phyloP scores from a whole-genome alignment of 2,113 vertebrate species.

The Zootoca vivipara region DNA sequence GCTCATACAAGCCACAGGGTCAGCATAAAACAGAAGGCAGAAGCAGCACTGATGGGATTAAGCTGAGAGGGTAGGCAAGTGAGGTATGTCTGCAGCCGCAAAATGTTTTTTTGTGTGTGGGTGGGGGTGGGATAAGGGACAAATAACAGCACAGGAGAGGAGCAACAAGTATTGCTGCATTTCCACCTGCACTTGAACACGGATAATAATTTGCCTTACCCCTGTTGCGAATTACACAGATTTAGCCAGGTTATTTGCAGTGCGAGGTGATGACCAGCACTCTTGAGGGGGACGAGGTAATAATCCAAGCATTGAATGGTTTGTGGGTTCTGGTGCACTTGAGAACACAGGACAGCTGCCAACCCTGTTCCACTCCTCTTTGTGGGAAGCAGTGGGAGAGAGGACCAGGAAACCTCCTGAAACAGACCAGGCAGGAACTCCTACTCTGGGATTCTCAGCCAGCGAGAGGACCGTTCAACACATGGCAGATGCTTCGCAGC shows the following conservation, averaged over 20 bases:
- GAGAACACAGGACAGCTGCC: background rate
- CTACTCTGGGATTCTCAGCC: background rate
- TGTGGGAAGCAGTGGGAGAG: background rate
- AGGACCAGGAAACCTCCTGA: background rate
- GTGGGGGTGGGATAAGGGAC: background rate
- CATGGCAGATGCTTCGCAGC: too few species aligned
- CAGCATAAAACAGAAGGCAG: background rate
- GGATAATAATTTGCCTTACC: background rate
- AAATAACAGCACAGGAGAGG: fast-evolving
- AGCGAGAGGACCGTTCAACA: background rate
- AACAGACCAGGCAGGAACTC: background rate
- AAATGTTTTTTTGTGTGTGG: too few species aligned
- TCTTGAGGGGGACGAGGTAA: background rate
- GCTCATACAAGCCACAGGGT: background rate
- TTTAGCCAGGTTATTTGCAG: background rate
- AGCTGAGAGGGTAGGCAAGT: background rate
- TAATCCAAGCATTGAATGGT: background rate
- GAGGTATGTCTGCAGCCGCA: background rate
- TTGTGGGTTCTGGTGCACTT: background rate
- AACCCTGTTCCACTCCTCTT: background rate
- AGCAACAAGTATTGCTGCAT: background rate
- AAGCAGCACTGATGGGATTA: too few species aligned
- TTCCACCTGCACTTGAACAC: fast-evolving
- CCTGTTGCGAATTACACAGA: background rate
- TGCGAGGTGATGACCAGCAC: too few species aligned